phyloP scores from a whole-genome alignment of 2,888 invertebrate genomes.

The Timema podura region DNA sequence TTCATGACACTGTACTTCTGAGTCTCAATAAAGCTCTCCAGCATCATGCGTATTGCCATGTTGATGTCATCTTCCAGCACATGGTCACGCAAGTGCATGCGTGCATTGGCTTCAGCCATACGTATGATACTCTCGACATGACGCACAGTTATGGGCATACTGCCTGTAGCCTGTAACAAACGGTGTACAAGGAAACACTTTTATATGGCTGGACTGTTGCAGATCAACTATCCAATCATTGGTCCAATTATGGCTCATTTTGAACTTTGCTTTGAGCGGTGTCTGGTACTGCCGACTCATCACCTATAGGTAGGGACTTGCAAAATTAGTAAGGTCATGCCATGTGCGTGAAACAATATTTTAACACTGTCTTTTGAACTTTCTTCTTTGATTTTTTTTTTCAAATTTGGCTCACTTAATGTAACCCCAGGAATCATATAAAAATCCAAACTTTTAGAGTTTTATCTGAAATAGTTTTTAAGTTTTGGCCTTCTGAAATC shows the following conservation, averaged over 20 bases:
- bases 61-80: constrained; percentile 94
- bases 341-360: no score
- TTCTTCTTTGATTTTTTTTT: no score
- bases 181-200: constrained; percentile 17
- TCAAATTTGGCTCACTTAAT: no score
- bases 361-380: no score
- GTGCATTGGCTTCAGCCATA: constrained; percentile 95
- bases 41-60: constrained; percentile 93
- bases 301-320: background rate
- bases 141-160: constrained; percentile 95
- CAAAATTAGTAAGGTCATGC: no score
- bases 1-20: constrained; percentile 99
- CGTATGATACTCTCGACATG: constrained; percentile 98
- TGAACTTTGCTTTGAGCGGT: background rate
- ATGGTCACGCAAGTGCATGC: constrained; percentile 88
- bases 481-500: no score
- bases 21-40: constrained; percentile 97
- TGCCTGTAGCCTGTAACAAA: constrained; percentile 73
- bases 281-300: no score
- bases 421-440: no score
- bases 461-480: no score
- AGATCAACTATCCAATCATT: no score
- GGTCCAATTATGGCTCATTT: background rate
- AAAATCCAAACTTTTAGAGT: no score
- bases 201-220: background rate